phyloP scores from a whole-genome alignment of 2,113 vertebrate genomes.

The Pipa parva region DNA sequence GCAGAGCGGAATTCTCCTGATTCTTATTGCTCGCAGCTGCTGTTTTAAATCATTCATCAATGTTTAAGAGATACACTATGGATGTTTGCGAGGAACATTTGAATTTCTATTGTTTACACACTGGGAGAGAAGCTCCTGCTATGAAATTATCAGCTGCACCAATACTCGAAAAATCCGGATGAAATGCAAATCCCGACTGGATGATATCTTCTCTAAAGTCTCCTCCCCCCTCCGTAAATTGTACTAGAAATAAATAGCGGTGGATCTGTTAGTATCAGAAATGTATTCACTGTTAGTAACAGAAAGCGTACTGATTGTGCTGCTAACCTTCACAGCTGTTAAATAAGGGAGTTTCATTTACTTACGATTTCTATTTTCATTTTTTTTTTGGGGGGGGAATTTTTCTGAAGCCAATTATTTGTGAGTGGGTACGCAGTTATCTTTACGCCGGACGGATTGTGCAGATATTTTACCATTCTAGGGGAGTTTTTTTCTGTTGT shows the following conservation, averaged over 20 bases:
- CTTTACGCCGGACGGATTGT: no score
- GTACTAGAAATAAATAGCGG: background rate
- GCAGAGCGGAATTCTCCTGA: conserved; percentile 46
- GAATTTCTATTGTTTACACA: conserved; percentile 55
- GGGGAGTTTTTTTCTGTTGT: no score
- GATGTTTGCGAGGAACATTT: conserved; percentile 40
- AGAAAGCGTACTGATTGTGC: background rate
- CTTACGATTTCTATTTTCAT: no score
- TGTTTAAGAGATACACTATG: conserved; percentile 47
- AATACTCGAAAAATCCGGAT: conserved; percentile 46
- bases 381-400: no score
- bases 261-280: background rate
- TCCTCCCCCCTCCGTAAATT: conserved; percentile 34
- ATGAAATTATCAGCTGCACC: conserved; percentile 45
- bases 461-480: no score
- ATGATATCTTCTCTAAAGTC: background rate
- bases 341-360: no score
- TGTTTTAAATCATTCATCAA: conserved; percentile 60
- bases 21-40: conserved; percentile 54
- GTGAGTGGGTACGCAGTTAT: no score
- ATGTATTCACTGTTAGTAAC: background rate
- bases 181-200: conserved; percentile 8
- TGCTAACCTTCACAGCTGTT: background rate
- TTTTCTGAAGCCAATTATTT: no score
- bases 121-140: conserved; percentile 50